Percentiles rank a stretch among this genome's conserved stretches.
Conservation (phyloP, 2,888 invertebrate species). For the Polietes domitor region DNA sequence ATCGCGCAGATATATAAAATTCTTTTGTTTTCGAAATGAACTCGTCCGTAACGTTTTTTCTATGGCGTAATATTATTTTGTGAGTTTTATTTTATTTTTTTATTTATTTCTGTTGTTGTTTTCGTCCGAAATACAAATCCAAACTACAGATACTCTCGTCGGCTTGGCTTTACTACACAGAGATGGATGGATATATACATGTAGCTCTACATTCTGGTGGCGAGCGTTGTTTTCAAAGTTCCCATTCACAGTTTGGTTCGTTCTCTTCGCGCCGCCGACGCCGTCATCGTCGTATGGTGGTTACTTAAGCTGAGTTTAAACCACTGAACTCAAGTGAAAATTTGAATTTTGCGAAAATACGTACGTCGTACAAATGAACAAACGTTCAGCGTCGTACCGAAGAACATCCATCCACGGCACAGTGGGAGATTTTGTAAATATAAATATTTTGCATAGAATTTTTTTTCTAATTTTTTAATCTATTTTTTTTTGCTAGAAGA, state of each 20-base stretch:
- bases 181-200: too few species aligned
- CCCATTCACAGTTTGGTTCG: conserved; percentile 14
- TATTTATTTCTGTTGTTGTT: conserved; percentile 49
- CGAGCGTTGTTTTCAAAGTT: not conserved
- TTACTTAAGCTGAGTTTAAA: conserved; percentile 27
- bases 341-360: conserved; percentile 26
- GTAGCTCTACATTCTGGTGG: not conserved
- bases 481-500: too few species aligned
- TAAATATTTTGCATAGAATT: too few species aligned
- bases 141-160: conserved; percentile 46
- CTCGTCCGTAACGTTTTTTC: conserved; percentile 80
- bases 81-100: conserved; percentile 34
- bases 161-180: conserved; percentile 22
- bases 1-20: conserved; percentile 63
- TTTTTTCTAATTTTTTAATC: too few species aligned
- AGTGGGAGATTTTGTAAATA: not conserved
- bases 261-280: not conserved
- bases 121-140: conserved; percentile 51
- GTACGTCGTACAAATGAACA: not conserved
- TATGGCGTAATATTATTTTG: conserved; percentile 76
- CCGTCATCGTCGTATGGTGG: not conserved
- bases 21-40: conserved; percentile 79
- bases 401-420: not conserved
- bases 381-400: not conserved
- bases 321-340: not conserved